phyloP scores from a whole-genome alignment of 1,140 invertebrate genomes.

The Euborellia annulipes region DNA sequence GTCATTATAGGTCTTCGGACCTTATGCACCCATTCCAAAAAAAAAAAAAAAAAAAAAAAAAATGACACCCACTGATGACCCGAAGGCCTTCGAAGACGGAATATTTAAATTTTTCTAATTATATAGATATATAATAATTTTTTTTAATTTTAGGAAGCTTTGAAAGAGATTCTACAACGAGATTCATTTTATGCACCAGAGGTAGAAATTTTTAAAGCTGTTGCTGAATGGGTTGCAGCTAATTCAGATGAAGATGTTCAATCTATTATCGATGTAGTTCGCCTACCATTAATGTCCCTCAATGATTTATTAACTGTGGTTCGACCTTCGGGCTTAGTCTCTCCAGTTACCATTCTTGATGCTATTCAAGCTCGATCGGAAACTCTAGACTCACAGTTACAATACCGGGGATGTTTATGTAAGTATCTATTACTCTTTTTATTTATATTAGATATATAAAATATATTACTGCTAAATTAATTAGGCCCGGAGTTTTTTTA shows the following conservation, averaged over 20 bases:
- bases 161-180: slow-evolving; percentile 69
- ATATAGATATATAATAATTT: too few relatives aligned
- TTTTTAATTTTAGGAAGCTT: slow-evolving; percentile 37
- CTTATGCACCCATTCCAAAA: too few relatives aligned
- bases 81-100: too few relatives aligned
- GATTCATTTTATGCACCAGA: slow-evolving; percentile 94
- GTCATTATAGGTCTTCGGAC: too few relatives aligned
- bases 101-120: too few relatives aligned
- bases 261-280: slow-evolving; percentile 35
- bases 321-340: slow-evolving; percentile 66
- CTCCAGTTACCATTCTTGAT: slow-evolving; percentile 81
- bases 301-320: slow-evolving; percentile 78
- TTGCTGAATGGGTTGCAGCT: slow-evolving; percentile 67
- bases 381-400: slow-evolving; percentile 55
- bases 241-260: slow-evolving; percentile 45
- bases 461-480: too few relatives aligned
- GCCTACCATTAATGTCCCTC: slow-evolving; percentile 74
- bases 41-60: too few relatives aligned
- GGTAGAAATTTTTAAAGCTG: slow-evolving; percentile 84
- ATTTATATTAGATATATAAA: too few relatives aligned
- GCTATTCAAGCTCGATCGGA: slow-evolving; percentile 75
- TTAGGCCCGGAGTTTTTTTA: too few relatives aligned
- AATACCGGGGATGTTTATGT: slow-evolving; percentile 64
- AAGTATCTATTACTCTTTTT: too few relatives aligned
- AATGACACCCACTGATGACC: too few relatives aligned